Base-by-base conservation (phyloP, 2,888 invertebrate genomes). In the Eulithis testata region DNA sequence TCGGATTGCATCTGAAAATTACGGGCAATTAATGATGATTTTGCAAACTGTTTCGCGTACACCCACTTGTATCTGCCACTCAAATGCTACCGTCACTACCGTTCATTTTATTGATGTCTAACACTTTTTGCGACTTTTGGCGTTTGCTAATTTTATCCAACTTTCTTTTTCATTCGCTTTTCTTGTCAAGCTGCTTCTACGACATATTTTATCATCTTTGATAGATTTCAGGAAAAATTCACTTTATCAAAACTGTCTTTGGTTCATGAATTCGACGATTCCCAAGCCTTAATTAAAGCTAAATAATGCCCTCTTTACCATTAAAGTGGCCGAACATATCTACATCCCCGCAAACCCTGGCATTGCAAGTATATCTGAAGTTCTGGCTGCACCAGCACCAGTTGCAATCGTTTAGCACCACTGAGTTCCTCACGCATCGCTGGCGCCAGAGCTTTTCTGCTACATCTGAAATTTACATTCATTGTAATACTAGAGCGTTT, bases 281-380 rank as follows among this genome's bases (percentile, higher is more conserved):
- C 1, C 31, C 31, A 40, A 9, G 9, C 40, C 40, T 8, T 40
- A 40, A 5, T 40, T 4, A 1, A 4, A 49, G 21, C 11, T 9
- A 21, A 9, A 21, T 8, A 12, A n/a, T 2, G 51, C 12, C 5
- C 53, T 14, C 5, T 51, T 14, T 68, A 90, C 91, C 91, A 69
- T 89, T 90, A 58, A 91, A 92, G 70, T 91, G 90, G n/a, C 90
- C 91, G 62, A 91, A 91, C 84, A 83, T 83, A 54, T 91, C 92
- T 1, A 90, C 83, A 2, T 76, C 70, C 0, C 31, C 51, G 69
- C 91, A 92, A 8, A 70, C 69, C 7, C 88, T 79, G 2, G 86
- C 82, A 0, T 80, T 69, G 71, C 91, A 92, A 0, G 50, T 63
- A 69, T 79, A 92, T 36, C 69, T 45, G 7, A 70, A 67, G 0